These are phyloP conservation scores for Ancistrus triradiatus DNA, from an alignment of 2,113 vertebrate genomes.

Conservation along the genomic window DNA sequence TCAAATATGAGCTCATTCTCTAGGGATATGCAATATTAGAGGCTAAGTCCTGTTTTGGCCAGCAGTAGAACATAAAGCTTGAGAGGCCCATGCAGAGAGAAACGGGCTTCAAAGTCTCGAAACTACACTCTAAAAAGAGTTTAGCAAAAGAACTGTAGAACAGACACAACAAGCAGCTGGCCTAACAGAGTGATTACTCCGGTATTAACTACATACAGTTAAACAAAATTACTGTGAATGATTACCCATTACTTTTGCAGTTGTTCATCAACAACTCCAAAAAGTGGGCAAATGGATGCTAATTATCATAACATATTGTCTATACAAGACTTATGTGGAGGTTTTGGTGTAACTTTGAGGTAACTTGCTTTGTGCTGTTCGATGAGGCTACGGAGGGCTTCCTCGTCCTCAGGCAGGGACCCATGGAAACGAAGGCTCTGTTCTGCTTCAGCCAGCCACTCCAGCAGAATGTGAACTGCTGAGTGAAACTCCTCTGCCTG, in stretches of 20 bases:
- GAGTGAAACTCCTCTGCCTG: conserved; percentile 97
- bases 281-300: too few relatives aligned
- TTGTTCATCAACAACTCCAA: too few relatives aligned
- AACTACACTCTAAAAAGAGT: too few relatives aligned
- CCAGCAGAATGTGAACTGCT: conserved; percentile 88
- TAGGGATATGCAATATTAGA: conserved; percentile 35
- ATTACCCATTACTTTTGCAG: too few relatives aligned
- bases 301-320: too few relatives aligned
- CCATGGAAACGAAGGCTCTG: conserved; percentile 94
- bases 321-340: not conserved
- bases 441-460: conserved; percentile 95
- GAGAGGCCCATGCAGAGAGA: too few relatives aligned
- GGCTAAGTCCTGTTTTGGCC: conserved; percentile 41
- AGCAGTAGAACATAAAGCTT: conserved; percentile 16
- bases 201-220: too few relatives aligned
- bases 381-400: conserved; percentile 80
- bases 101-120: too few relatives aligned
- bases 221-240: too few relatives aligned
- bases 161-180: too few relatives aligned
- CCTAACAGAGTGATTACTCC: too few relatives aligned
- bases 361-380: conserved; percentile 86
- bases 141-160: too few relatives aligned
- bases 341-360: not conserved
- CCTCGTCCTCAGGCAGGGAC: conserved; percentile 89
- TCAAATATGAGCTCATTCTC: conserved; percentile 54